Base-by-base conservation (phyloP, 2,113 vertebrate genomes). In the Choloepus hoffmanni region DNA sequence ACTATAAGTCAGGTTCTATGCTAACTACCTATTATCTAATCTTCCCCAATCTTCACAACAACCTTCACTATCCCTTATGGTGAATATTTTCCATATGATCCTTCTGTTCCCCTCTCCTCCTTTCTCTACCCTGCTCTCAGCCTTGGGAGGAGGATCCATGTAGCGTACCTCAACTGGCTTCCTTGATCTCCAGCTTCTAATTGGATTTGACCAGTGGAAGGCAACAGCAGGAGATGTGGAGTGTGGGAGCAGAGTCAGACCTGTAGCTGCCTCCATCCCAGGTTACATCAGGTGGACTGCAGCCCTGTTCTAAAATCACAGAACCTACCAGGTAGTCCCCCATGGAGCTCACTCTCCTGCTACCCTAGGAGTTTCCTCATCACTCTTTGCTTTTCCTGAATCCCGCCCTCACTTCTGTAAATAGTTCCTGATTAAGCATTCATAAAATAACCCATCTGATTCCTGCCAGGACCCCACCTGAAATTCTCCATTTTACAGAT, bases 371-470 rank as follows among this genome's bases (percentile, higher is more conserved):
- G 89, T 62, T 55, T 18, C 45, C 40, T 19, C 23, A 73, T 90
- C 83, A 58, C 76, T 67, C 7, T 3, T 15, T 77, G 36, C 48
- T 53, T 70, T 92, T 90, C 67, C 83, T n/a, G 79, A 95, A 84
- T 68, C 43, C 36, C 95, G 18, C 30, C 26, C 60, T 62, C 3
- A 50, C 2, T 81, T 92, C 63, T 63, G 5, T 53, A 91, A 91
- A 68, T 68, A 91, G 36, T 45, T 70, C 92, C 58, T 87, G 28
- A 82, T 74, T 40, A 95, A 88, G 55, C 9, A 14, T 2, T 40
- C 55, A 33, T 88, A 87, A 93, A 68, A 92, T 85, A 58, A 67
- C 62, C 16, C 12, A 68, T 91, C 9, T 88, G 48, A 77, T 73
- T 82, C 96, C 74, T 95, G 1, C 33, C 33, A 70, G 79, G 33